phyloP scores from a whole-genome alignment of 1,140 invertebrate genomes.

The Littorina saxatilis region DNA sequence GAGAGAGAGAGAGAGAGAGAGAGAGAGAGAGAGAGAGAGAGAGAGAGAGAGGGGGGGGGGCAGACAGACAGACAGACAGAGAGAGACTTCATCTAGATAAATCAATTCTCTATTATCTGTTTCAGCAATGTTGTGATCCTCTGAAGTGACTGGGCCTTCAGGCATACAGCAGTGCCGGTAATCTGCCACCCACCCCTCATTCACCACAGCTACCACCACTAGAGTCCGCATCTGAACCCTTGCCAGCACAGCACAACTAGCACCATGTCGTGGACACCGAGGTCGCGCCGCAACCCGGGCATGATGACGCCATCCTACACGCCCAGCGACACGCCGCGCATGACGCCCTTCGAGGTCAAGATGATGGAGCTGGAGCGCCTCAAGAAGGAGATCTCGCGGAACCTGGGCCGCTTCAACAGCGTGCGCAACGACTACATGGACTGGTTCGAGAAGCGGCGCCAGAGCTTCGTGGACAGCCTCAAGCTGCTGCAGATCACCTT shows the following conservation, averaged over 20 bases:
- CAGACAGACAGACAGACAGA: too few species aligned
- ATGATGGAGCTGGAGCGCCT: slow-evolving; percentile 56
- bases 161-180: too few species aligned
- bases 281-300: neutral
- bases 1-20: too few species aligned
- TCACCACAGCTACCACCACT: neutral
- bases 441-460: slow-evolving; percentile 58
- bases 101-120: too few species aligned
- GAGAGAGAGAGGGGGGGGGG: too few species aligned
- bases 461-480: slow-evolving; percentile 57
- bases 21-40: too few species aligned
- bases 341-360: slow-evolving; percentile 53
- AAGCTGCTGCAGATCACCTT: slow-evolving; percentile 56
- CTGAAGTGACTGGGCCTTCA: too few species aligned
- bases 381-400: slow-evolving; percentile 51
- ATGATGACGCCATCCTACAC: neutral
- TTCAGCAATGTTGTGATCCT: too few species aligned
- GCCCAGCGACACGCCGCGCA: neutral
- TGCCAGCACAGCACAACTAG: too few species aligned
- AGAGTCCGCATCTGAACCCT: too few species aligned
- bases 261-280: slow-evolving; percentile 19
- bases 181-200: neutral
- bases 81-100: too few species aligned
- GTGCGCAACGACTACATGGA: slow-evolving; percentile 60
- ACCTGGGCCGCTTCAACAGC: slow-evolving; percentile 55